Base-by-base conservation (phyloP, 2,888 invertebrate genomes). In the Eudemis profundana region DNA sequence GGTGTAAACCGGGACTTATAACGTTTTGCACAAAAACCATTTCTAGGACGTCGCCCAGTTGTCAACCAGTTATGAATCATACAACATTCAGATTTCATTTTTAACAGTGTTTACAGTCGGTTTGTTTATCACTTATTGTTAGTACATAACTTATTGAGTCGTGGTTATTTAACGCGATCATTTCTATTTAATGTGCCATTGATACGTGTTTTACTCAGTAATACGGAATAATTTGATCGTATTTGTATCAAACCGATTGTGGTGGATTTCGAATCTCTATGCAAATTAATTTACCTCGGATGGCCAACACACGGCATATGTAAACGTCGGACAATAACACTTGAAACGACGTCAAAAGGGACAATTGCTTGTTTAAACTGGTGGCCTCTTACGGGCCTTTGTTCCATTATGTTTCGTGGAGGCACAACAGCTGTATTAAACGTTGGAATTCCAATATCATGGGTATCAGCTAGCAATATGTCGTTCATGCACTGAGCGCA, bases 381-480 rank as follows among this genome's bases (percentile, higher is more conserved):
- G 4, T 29, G 33, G 33, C 42, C 63, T 23, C 40, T 57, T 57
- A 23, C 50, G 33, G 29, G 5, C 23, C 42, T 15, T 63, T 57
- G 57, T 50, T 42, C 14, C 17, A 42, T 49, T 33, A 15, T 3
- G 47, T 29, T 29, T n/a, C n/a, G 17, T n/a, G 27, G 19, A 36
- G 49, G n/a, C n/a, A 29, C 29, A 17, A 47, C 47, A 49, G 53
- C 21, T 50, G 49, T 44, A 5, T 51, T 76, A 76, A 79, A 71
- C 73, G 77, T 76, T 80, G 80, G 85, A 87, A 88, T 88, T 86
- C 85, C 87, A 87, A 88, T 88, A 88, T 85, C 79, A 76, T 76
- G 75, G 80, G 76, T 76, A 83, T 83, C 78, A 80, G 77, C 83
- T 82, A 79, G 81, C 85, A 85, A 86, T 87, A 86, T 81, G 83